phyloP scores from a whole-genome alignment of 1,140 invertebrate species.

The Telenomus remus region DNA sequence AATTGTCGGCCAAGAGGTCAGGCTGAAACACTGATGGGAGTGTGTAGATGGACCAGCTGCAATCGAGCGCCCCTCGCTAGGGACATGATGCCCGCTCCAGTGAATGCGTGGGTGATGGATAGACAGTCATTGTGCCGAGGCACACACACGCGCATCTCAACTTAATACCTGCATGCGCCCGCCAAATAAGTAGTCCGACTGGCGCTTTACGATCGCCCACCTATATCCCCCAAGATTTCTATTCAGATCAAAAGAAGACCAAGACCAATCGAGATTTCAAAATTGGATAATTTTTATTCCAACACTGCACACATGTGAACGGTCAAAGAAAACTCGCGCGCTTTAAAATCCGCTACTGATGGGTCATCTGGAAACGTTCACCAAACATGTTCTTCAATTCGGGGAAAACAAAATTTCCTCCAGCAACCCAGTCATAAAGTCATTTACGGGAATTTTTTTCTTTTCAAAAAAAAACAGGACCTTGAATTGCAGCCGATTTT shows the following conservation, averaged over 20 bases:
- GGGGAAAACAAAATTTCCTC: too few species aligned
- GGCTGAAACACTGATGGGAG: constrained; percentile 31
- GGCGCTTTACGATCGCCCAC: constrained; percentile 54
- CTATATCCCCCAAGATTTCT: constrained; percentile 44
- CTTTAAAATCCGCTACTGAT: neutral
- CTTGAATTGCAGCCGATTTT: too few species aligned
- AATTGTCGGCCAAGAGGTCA: constrained; percentile 39
- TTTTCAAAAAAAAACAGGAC: too few species aligned
- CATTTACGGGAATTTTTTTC: too few species aligned
- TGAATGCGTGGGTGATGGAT: constrained; percentile 74
- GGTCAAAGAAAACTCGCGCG: constrained; percentile 23
- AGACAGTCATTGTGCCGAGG: constrained; percentile 67
- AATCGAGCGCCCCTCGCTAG: constrained; percentile 31
- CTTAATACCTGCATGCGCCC: constrained; percentile 42
- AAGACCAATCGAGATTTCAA: constrained; percentile 56
- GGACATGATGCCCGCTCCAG: constrained; percentile 24
- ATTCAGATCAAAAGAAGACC: constrained; percentile 44
- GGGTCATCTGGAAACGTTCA: neutral
- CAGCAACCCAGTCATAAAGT: too few species aligned
- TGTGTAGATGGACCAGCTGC: constrained; percentile 62
- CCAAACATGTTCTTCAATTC: too few species aligned
- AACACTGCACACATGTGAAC: constrained; percentile 44
- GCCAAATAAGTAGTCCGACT: constrained; percentile 46
- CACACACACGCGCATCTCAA: constrained; percentile 40
- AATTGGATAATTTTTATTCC: constrained; percentile 57